Evolutionary conservation across 2,888 invertebrate genomes (phyloP).

Genomic region (Halictus quadricinctus): DNA sequence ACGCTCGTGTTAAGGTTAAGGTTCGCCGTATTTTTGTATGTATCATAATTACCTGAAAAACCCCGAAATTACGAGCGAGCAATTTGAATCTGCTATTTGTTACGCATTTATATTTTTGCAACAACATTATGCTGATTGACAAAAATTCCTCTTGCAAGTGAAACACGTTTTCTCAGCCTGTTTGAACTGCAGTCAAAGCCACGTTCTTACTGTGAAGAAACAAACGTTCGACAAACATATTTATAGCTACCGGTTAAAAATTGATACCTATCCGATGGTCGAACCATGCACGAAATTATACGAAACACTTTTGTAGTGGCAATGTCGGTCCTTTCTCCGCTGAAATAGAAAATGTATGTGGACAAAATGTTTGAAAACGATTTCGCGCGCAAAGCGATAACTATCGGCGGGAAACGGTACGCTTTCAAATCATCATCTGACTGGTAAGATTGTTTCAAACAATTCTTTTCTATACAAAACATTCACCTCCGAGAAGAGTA

Average conservation of each 20-base stretch:
- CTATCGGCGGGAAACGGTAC: background rate
- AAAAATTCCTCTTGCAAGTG: background rate
- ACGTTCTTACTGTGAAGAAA: background rate
- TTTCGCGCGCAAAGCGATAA: conserved; percentile 5
- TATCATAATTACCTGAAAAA: conserved; percentile 66
- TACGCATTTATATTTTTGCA: conserved; percentile 38
- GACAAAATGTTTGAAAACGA: background rate
- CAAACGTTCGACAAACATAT: background rate
- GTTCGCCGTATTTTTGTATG: background rate
- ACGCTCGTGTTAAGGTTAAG: background rate
- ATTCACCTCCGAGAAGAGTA: background rate
- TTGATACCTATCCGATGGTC: background rate
- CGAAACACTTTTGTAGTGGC: background rate
- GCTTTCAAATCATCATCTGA: background rate
- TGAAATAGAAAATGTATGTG: background rate
- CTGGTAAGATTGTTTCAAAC: background rate
- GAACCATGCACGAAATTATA: background rate
- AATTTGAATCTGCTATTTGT: conserved; percentile 67
- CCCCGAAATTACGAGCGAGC: conserved; percentile 68
- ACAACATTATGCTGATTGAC: conserved; percentile 18
- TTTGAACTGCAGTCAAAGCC: conserved; percentile 5
- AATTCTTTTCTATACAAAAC: background rate
- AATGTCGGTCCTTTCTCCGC: background rate
- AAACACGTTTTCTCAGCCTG: conserved; percentile 9
- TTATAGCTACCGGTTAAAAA: background rate